Evolutionary conservation across 92 coral and sea anemone genomes (phyloP), one percentile per base, ranked within the genome.

Genomic region (Ricordea florida): DNA sequence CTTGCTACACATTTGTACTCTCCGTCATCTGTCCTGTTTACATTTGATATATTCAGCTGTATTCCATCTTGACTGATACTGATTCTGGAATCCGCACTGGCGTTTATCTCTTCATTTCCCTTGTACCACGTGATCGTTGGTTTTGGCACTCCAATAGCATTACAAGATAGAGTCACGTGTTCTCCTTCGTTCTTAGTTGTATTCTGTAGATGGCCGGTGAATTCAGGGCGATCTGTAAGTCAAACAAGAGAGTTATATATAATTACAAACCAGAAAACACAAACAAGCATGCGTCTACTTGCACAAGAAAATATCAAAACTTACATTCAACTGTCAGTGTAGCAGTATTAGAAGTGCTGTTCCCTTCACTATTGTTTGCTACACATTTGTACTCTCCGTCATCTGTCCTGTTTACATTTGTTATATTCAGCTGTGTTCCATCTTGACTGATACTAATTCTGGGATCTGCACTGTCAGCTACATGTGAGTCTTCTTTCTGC

Each of bases 1-100:
- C 3, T 22, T 10, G 72, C 71, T 27, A 26, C 42, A 74, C 81
- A 74, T 8, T n/a, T 15, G 36, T 74, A 74, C 2, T 2, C 6
- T 32, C 69, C 61, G 30, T 66, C 38, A 67, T 85, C 78, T 63
- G 56, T 6, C 34, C 85, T 36, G 69, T 48, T n/a, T 31, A 61
- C 79, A 55, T 18, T 17, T 29, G 24, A 32, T 69, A 74, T 52
- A 9, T 22, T 53, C 30, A 69, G 18, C 32, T 31, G 21, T 3
- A 3, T 25, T 0, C 33, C 46, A 2, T 47, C 26, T 20, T n/a
- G 9, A 13, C 42, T 27, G 4, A 45, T 23, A 1, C 27, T 24
- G 31, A 71, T 60, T 27, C n/a, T 56, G 18, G 65, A 59, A 44
- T 42, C 36, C 11, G 7, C 49, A 24, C 57, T 68, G 9, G 57